These are phyloP conservation scores for Ivindomyrus marchei DNA, from an alignment of 2,113 vertebrate genomes.

Conservation along the genomic window DNA sequence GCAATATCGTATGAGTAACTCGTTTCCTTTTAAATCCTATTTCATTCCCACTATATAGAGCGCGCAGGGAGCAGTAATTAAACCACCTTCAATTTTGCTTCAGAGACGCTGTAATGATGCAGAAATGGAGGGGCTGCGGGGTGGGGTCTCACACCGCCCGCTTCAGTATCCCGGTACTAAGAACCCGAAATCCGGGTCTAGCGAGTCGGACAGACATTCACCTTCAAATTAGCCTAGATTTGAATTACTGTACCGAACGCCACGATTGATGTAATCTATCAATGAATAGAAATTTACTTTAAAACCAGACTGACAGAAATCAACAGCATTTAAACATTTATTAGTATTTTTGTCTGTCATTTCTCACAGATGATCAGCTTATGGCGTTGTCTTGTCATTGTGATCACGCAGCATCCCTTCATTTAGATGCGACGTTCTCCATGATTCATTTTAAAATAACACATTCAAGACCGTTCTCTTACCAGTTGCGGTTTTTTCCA, in stretches of 20 bases:
- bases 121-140: neutral
- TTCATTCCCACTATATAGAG: neutral
- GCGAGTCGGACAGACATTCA: neutral
- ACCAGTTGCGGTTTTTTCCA: slow-evolving; percentile 69
- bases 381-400: slow-evolving; percentile 48
- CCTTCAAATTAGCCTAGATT: neutral
- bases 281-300: neutral
- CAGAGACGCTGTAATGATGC: neutral
- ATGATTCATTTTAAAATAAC: neutral
- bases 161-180: neutral
- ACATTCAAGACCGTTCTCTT: slow-evolving; percentile 31
- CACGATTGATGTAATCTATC: neutral
- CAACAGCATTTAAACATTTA: neutral
- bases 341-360: neutral
- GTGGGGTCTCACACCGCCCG: neutral
- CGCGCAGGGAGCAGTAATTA: neutral
- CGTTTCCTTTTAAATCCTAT: neutral
- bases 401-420: slow-evolving; percentile 25
- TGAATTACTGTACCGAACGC: neutral
- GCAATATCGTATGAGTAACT: neutral
- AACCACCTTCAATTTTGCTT: neutral
- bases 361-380: slow-evolving; percentile 34
- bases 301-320: neutral
- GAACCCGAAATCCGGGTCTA: neutral
- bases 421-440: neutral